Base-by-base conservation (phyloP, 2,888 invertebrate species). In the Panzeria rudis region DNA sequence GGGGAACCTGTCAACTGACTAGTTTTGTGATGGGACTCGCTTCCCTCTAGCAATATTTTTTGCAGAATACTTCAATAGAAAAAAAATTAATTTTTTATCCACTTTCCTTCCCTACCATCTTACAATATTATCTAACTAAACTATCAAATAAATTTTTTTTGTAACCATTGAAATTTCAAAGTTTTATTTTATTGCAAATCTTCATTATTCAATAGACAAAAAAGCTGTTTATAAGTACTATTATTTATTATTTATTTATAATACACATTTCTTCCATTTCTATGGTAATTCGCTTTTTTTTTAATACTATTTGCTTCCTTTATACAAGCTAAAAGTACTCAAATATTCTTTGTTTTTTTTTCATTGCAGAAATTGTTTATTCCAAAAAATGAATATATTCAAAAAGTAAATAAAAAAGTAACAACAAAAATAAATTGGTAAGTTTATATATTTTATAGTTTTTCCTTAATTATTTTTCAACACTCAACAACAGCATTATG, bases 361-460 rank as follows among this genome's bases (percentile, higher is more conserved):
- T 78, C 15, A 61, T 78, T 78, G 35, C 78, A 71, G 78, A 71
- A 35, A 59, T 15, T 47, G 44, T 66, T 56, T 15, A 52, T 7
- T 20, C 6, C 7, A 23, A 68, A 32, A 47, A 23, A 47, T 6
- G 9, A 2, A 54, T n/a, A 29, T 2, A 17, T 17, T 2, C 1
- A 52, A 68, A 52, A 25, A 59, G 8, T 35, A 17, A n/a, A 38
- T 13, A 50, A 52, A 38, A 35, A 20, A 35, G 54, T 25, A 29
- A 23, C 50, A 66, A 35, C 29, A 41, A 20, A 52, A 61, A 25
- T 50, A 61, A 71, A 54, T 71, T 62, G 78, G 78, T 78, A 78
- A 78, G 78, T 78, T 61, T 20, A 25, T 23, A 32, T 29, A 32
- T 25, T 52, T 59, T 35, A 2, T 59, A 8, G 13, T 44, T 75